A percentile compares a stretch with the other conserved stretches of the same genome.
Conservation (phyloP, 2,888 invertebrate species). For the Mesorhabditis spiculigera region DNA sequence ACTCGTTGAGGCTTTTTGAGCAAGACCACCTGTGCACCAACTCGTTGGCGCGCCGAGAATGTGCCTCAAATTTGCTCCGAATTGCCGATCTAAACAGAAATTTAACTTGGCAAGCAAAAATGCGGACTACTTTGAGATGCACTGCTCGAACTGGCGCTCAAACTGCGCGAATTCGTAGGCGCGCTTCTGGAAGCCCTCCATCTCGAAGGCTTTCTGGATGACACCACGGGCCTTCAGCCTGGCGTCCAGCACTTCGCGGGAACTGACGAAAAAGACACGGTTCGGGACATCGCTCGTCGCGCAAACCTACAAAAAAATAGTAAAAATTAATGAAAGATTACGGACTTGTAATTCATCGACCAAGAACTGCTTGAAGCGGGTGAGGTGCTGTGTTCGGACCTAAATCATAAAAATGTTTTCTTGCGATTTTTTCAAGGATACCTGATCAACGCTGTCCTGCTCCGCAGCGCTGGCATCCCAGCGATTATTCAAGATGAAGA, state of each 20-base stretch:
- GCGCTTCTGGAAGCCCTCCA: slow-evolving; percentile 87
- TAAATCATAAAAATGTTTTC: slow-evolving; percentile 60
- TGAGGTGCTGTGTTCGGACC: slow-evolving; percentile 88
- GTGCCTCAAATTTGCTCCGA: slow-evolving; percentile 96
- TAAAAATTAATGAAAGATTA: neutral
- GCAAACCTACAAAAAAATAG: slow-evolving; percentile 65
- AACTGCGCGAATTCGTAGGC: slow-evolving; percentile 98
- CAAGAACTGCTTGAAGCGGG: slow-evolving; percentile 87
- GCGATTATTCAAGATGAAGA: slow-evolving; percentile 95
- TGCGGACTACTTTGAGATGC: slow-evolving; percentile 39
- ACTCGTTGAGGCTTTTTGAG: neutral
- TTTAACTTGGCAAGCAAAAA: neutral
- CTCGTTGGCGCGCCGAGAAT: slow-evolving; percentile 85
- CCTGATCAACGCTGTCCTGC: slow-evolving; percentile 70
- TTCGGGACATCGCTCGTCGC: slow-evolving; percentile 70
- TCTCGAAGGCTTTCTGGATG: slow-evolving; percentile 58
- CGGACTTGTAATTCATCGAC: slow-evolving; percentile 84
- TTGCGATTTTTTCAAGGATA: slow-evolving; percentile 58
- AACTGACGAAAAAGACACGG: slow-evolving; percentile 95
- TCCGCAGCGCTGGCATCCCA: slow-evolving; percentile 98
- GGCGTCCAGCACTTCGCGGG: slow-evolving; percentile 76
- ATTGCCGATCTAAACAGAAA: slow-evolving; percentile 89
- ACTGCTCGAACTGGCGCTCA: slow-evolving; percentile 85
- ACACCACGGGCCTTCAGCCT: slow-evolving; percentile 45
- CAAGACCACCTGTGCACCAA: slow-evolving; percentile 69